Percentiles rank a stretch among this genome's conserved stretches.
Evolutionary conservation across 2,797 vertebrate species (phyloP).

Genomic region (Parotocinclus haroldoi): DNA sequence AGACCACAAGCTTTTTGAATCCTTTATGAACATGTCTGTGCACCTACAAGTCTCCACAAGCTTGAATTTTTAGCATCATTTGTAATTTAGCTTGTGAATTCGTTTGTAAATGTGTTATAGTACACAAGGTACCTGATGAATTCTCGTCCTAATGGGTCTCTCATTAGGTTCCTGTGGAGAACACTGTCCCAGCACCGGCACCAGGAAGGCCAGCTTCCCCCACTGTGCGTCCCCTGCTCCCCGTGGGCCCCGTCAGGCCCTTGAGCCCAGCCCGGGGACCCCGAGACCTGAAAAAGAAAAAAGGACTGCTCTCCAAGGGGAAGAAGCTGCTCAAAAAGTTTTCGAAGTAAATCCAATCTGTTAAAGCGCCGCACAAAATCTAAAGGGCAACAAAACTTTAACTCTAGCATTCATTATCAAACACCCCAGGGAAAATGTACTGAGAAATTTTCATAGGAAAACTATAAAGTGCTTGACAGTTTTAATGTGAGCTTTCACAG

Average conservation of each 20-base stretch:
- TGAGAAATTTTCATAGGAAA: no score
- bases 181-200: constrained; percentile 62
- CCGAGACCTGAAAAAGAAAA: constrained; percentile 94
- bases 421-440: no score
- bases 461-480: no score
- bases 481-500: no score
- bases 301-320: constrained; percentile 95
- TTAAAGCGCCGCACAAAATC: constrained; percentile 13
- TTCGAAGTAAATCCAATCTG: constrained; percentile 68
- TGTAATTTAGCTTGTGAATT: no score
- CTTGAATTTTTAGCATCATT: no score
- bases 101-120: no score
- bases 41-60: no score
- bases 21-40: no score
- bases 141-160: constrained; percentile 62
- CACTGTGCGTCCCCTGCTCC: constrained; percentile 80
- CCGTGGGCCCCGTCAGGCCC: constrained; percentile 84
- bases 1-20: no score
- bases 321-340: constrained; percentile 97
- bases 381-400: constrained; percentile 13
- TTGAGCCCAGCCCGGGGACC: constrained; percentile 66
- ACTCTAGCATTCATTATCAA: no score
- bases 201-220: constrained; percentile 84
- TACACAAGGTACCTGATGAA: not conserved
- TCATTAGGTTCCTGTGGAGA: constrained; percentile 89